phyloP scores from a whole-genome alignment of 2,888 invertebrate species.

The Lycaena phlaeas region DNA sequence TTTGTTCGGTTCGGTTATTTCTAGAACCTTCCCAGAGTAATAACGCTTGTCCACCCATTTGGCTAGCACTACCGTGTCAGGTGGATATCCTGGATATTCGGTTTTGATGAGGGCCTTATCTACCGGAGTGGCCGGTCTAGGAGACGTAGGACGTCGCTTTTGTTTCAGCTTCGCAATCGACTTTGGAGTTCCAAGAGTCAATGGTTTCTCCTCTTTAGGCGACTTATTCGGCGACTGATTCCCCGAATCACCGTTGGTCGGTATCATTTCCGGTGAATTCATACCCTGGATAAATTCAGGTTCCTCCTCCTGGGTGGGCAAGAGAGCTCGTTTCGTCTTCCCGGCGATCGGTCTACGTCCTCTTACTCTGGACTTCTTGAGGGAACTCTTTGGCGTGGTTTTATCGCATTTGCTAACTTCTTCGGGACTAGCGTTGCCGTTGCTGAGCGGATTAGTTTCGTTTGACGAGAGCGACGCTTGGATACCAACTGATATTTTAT shows the following conservation, averaged over 20 bases:
- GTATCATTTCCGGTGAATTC: conserved; percentile 66
- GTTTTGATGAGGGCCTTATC: conserved; percentile 42
- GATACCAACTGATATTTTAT: conserved; percentile 55
- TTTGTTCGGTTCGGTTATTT: conserved; percentile 71
- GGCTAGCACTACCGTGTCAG: conserved; percentile 72
- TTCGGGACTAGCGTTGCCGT: conserved; percentile 59
- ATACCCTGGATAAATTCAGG: conserved; percentile 57
- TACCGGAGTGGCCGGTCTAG: conserved; percentile 57
- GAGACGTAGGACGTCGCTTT: conserved; percentile 53
- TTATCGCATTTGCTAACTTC: conserved; percentile 53
- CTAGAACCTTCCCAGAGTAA: conserved; percentile 75
- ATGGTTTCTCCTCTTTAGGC: conserved; percentile 57
- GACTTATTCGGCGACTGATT: conserved; percentile 51
- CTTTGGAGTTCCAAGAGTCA: conserved; percentile 53
- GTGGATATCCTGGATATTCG: conserved; percentile 50
- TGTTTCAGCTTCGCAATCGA: conserved; percentile 56
- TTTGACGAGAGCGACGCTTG: conserved; percentile 46
- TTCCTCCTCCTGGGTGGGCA: conserved; percentile 60
- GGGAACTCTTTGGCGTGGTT: conserved; percentile 66
- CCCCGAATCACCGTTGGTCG: conserved; percentile 47
- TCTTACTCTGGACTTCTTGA: conserved; percentile 58
- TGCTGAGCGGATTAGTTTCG: conserved; percentile 43
- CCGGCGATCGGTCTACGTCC: conserved; percentile 54
- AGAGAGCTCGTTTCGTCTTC: conserved; percentile 55
- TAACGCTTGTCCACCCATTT: conserved; percentile 80